phyloP scores from a whole-genome alignment of 2,797 vertebrate species.

The Acrossocheilus wenchowensis region DNA sequence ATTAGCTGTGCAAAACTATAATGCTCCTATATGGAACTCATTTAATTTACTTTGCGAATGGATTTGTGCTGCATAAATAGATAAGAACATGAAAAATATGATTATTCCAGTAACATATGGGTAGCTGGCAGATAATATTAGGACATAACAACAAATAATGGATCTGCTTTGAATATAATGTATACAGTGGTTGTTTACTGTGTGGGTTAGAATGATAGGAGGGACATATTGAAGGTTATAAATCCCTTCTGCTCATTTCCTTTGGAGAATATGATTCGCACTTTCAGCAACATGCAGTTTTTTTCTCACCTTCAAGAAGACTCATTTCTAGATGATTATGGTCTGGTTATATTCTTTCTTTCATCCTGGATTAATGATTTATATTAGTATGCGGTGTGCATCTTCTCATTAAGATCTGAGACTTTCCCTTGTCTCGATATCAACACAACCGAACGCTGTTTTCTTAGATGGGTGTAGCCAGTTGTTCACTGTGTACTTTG shows the following conservation, averaged over 20 bases:
- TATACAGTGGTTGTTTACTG: slow-evolving; percentile 10
- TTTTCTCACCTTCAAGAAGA: slow-evolving; percentile 34
- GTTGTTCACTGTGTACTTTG: slow-evolving; percentile 50
- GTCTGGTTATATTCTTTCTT: slow-evolving; percentile 45
- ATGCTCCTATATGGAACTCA: slow-evolving; percentile 58
- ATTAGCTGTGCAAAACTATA: slow-evolving; percentile 62
- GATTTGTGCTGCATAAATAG: slow-evolving; percentile 2
- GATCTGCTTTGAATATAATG: slow-evolving; percentile 21
- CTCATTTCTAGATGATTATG: slow-evolving; percentile 37
- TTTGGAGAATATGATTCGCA: slow-evolving; percentile 13
- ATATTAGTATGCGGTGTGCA: slow-evolving; percentile 56
- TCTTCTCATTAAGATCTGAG: slow-evolving; percentile 54
- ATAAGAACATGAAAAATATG: slow-evolving; percentile 42
- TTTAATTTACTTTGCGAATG: slow-evolving; percentile 56
- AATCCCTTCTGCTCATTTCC: not conserved
- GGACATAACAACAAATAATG: slow-evolving; percentile 20
- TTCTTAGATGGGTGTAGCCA: slow-evolving; percentile 49
- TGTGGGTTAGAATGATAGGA: slow-evolving; percentile 8
- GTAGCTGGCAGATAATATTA: slow-evolving; percentile 26
- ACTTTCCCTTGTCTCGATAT: slow-evolving; percentile 41
- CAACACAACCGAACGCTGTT: slow-evolving; percentile 35
- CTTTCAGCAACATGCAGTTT: slow-evolving; percentile 16
- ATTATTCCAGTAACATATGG: slow-evolving; percentile 25
- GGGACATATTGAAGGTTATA: not conserved
- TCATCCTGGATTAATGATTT: slow-evolving; percentile 52